Base-by-base conservation (phyloP, 2,113 vertebrate genomes). In the Oostethus manadensis region DNA sequence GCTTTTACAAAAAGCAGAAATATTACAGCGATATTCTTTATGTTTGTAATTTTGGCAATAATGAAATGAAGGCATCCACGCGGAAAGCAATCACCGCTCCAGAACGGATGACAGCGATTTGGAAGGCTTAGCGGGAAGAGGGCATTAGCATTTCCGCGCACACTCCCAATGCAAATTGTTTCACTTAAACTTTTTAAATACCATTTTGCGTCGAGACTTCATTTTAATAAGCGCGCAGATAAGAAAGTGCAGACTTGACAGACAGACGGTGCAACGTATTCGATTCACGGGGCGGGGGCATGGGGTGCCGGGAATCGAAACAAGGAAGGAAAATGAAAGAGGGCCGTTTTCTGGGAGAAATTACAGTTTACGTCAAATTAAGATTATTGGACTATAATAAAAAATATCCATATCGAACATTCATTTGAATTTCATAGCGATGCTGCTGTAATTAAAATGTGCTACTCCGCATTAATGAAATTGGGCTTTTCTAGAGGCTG, bases 1-100 rank as follows among this genome's bases (percentile, higher is more conserved):
- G 88, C 89, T 85, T 89, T 87, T 61, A 91, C 89, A 92, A 92
- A 92, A 90, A 91, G 89, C 82, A 83, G 87, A 87, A 90, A 89
- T 90, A 89, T 88, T 89, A 89, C 88, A 85, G 88, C 89, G 88
- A 89, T 89, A 89, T 89, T 85, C 90, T 90, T 91, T 89, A 90
- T 91, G 88, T 91, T 91, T 90, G 90, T 90, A 91, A 91, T 90
- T 91, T 55, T 88, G 80, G 84, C 81, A 85, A 85, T 91, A 91
- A 91, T 91, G 89, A 91, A 55, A 90, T 86, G 87, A 86, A 82
- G 67, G 88, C 89, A 91, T 88, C 88, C 90, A 90, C 87, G 90
- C 86, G 89, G 87, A 90, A 90, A 90, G 90, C 89, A 91, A 91
- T 90, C 88, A 90, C 84, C 68, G 71, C 82, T 42, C 65, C 53